Evolutionary conservation across 2,797 vertebrate species (phyloP).

Genomic region (Pseudocheirus occidentalis): DNA sequence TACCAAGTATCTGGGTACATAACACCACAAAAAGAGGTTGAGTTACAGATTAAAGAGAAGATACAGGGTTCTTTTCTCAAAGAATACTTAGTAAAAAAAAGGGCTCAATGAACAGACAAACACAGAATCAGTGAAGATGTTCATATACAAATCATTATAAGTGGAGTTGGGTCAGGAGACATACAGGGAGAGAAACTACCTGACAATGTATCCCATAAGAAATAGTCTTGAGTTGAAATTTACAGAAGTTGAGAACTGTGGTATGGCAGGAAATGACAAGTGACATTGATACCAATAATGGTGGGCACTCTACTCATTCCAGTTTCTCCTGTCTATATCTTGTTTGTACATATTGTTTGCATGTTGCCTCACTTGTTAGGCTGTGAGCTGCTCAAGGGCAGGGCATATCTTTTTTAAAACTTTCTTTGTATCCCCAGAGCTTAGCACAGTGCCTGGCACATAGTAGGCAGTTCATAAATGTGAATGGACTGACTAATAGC

Average conservation of each 20-base stretch:
- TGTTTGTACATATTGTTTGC: not conserved
- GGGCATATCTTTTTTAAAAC: not conserved
- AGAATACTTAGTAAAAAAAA: not conserved
- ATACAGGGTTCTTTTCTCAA: not conserved
- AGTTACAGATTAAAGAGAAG: not conserved
- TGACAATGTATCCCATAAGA: not conserved
- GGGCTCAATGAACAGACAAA: not conserved
- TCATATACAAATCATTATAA: not conserved
- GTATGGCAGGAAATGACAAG: not conserved
- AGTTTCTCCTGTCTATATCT: not conserved
- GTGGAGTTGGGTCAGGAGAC: not conserved
- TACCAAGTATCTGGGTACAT: not conserved
- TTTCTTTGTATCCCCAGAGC: not conserved
- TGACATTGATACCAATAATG: not conserved
- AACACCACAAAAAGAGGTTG: not conserved
- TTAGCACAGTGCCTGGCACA: not conserved
- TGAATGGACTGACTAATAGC: no score
- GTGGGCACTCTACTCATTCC: not conserved
- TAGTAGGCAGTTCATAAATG: no score
- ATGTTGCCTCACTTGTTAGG: not conserved
- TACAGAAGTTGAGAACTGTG: not conserved
- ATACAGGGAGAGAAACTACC: not conserved
- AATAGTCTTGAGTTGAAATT: not conserved
- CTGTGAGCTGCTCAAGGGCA: not conserved
- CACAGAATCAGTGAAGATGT: not conserved